Evolutionary conservation across 37 sponge, comb jelly and placozoan species (phyloP), one percentile per base, ranked within the genome.

Genomic region (Spongilla lacustris): DNA sequence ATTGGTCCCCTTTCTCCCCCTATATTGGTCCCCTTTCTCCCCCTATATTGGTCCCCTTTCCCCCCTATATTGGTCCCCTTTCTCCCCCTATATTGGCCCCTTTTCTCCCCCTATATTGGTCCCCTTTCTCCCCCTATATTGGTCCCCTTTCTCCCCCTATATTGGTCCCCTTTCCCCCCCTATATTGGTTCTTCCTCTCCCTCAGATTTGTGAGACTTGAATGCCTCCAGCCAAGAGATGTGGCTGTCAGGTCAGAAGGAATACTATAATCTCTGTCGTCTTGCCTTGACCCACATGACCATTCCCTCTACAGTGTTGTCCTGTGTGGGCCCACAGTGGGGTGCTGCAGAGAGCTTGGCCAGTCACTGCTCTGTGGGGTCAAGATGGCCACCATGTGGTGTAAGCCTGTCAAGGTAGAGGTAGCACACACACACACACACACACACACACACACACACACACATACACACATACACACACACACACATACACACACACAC

Each of bases 311-410:
- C 48, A 50, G 76, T 41, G 50, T 88, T 13, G 34, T 82, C 0
- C 71, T 88, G 32, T 88, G 88, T 76, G 77, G 68, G 0, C 83
- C 83, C n/a, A 82, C 88, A 12, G 0, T 37, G 24, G 83, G 77
- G 0, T 67, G 29, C 31, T 88, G 88, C 48, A 66, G 77, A 23
- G 71, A 82, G 77, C 77, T 88, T 22, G 50, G 41, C 2, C 35
- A 48, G 19, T 48, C 30, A 19, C 26, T 88, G 28, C n/a, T 19
- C 49, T 67, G 71, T 25, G 17, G 31, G 1, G 29, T 25, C 12
- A 72, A 72, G 73, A 33, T 72, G 29, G 17, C 17, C 5, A 13
- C 31, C 5, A 25, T 72, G 29, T 29, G 31, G 73, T 33, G 73
- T 12, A 29, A 26, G 25, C 46, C 34, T 76, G 73, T n/a, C 35